These are phyloP conservation scores for Antheraea assamensis DNA, from an alignment of 2,888 invertebrate species.

Conservation along the genomic window DNA sequence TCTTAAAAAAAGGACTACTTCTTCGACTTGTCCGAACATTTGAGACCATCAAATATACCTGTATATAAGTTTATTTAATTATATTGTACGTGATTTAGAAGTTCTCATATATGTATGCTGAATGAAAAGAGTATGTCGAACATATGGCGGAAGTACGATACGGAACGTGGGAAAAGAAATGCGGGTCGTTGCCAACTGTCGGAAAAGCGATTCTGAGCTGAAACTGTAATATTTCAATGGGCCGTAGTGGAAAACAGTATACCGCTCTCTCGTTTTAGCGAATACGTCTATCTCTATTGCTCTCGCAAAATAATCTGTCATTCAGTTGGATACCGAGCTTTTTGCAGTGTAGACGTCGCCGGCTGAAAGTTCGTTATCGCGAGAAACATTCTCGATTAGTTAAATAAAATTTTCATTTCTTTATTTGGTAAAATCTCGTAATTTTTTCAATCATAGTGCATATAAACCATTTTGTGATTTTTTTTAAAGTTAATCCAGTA, in stretches of 20 bases:
- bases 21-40: no score
- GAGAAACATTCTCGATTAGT: neutral
- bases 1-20: no score
- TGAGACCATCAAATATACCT: no score
- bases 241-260: neutral
- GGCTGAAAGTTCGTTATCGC: neutral
- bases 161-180: constrained; percentile 23
- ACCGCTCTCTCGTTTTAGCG: neutral
- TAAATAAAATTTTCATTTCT: neutral
- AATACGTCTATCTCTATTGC: neutral
- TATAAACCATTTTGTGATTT: neutral
- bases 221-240: constrained; percentile 13
- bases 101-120: neutral
- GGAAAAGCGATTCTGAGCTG: constrained; percentile 3
- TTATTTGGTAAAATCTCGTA: neutral
- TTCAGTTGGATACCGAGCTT: constrained; percentile 13
- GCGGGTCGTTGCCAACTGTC: constrained; percentile 1
- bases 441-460: neutral
- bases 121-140: neutral
- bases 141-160: neutral
- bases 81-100: no score
- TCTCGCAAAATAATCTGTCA: constrained; percentile 7
- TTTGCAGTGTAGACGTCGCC: neutral
- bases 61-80: neutral
- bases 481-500: neutral